Base-by-base conservation (phyloP, 2,113 vertebrate species). In the Hylia prasina region DNA sequence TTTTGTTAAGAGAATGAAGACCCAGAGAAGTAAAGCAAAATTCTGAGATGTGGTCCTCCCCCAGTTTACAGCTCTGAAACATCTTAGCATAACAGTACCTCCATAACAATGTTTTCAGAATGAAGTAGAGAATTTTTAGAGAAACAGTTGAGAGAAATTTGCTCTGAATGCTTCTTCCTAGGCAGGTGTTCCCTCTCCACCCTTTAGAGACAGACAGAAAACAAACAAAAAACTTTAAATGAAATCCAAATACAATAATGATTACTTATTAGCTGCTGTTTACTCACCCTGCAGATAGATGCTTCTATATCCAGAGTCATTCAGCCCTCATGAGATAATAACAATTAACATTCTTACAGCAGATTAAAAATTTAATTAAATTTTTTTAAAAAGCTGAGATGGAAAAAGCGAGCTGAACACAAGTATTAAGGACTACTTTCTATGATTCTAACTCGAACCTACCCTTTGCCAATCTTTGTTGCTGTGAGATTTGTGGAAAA, bases 251-350 rank as follows among this genome's bases (percentile, higher is more conserved):
- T 69, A 89, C 0, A 25, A 73, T 87, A 95, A 96, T 93, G 64
- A 94, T 94, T 87, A 95, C 56, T n/a, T 94, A 93, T 81, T 93
- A 92, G 72, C 66, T 94, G 57, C 61, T 96, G 87, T 96, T 96
- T 97, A 93, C 66, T 97, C 57, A 89, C 48, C 9, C 40, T 91
- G 79, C 66, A 97, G 89, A 96, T 95, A 97, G 87, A 96, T 94
- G 66, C 47, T 88, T 92, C 82, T 61, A 58, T 94, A 94, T 76
- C 77, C 95, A 95, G 89, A 93, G 82, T 96, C 71, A 85, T 85
- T 95, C 69, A 71, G 42, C 77, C 75, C 73, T 90, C 93, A 94
- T 64, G 89, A 96, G 65, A 96, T 39, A 85, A 72, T 15, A 93
- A 83, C 53, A 94, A 96, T 97, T 96, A 96, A 80, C 65, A 58